Conservation (phyloP, 1,140 invertebrate species). For the Euura lappo region DNA sequence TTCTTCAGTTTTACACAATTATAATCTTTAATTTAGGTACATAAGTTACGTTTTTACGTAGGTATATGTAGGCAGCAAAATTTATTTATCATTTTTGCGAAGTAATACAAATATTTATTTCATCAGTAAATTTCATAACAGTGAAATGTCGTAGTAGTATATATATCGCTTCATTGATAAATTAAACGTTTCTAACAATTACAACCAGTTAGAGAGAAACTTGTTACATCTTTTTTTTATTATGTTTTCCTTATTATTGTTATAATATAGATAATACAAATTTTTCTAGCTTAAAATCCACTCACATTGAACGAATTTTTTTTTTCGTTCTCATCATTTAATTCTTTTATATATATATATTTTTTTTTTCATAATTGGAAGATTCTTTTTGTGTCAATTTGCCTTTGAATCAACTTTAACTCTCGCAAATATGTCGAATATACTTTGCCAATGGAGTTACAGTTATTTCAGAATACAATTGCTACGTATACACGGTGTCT, state of each 20-base stretch:
- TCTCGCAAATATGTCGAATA: neutral
- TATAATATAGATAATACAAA: neutral
- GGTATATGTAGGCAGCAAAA: neutral
- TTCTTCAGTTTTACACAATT: no score
- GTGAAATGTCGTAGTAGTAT: neutral
- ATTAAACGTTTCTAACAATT: neutral
- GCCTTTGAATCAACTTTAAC: neutral
- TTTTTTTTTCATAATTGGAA: slow-evolving; percentile 3
- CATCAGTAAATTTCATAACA: neutral
- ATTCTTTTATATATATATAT: neutral
- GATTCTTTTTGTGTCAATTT: neutral
- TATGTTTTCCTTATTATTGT: neutral
- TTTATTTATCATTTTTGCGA: neutral
- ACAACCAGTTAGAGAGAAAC: neutral
- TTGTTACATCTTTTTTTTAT: neutral
- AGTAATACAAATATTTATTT: no score
- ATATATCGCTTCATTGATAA: neutral
- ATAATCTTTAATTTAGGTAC: no score
- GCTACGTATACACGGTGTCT: neutral
- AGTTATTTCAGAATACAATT: slow-evolving; percentile 11
- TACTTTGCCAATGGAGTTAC: neutral
- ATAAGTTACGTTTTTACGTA: no score
- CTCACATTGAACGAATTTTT: neutral
- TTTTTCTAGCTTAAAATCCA: slow-evolving; percentile 5
- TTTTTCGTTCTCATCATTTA: neutral